Base-by-base conservation (phyloP, 2,797 vertebrate species). In the Melanotaenia maccullochi region DNA sequence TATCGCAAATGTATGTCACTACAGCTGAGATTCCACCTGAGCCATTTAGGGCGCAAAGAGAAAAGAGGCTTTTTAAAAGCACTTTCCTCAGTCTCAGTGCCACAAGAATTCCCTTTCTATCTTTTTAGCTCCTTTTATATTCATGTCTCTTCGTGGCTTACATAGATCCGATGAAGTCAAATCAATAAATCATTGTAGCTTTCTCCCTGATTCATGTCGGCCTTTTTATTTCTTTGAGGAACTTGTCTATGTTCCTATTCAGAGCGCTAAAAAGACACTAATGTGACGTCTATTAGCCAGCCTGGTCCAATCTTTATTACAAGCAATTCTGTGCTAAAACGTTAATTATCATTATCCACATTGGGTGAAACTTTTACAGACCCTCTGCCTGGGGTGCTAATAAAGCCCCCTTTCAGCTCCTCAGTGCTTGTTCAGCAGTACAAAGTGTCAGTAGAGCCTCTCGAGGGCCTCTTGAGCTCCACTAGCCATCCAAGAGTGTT, bases 401-500 rank as follows among this genome's bases (percentile, higher is more conserved):
- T 73, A 73, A 81, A 73, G 78, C 81, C 74, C 59, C 54, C 35
- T 76, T 81, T 68, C 59, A 80, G 73, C 77, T 78, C 30, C 56
- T 75, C 55, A 78, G 67, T 28, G 36, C 74, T 84, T 79, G 61
- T 79, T 82, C 81, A 80, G 57, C 63, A 49, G 62, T 79, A 49
- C n/a, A 73, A 83, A 84, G 83, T 85, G 81, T 86, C 78, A 73
- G 74, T 18, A 7, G 62, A 79, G 67, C 68, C 73, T 73, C 65
- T 65, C 25, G 4, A 73, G 64, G 81, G 74, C 77, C 79, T 79
- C 76, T 80, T 73, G 79, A 81, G 85, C 78, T 83, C 68, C 63
- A 6, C 79, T 62, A 24, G 68, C 76, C 74, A 82, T 87, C 85
- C 69, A 52, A 84, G 75, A 68, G 85, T 90, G 82, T 75, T 69